Conservation (phyloP, 1,140 invertebrate genomes). For the Drosophila chauvacae region DNA sequence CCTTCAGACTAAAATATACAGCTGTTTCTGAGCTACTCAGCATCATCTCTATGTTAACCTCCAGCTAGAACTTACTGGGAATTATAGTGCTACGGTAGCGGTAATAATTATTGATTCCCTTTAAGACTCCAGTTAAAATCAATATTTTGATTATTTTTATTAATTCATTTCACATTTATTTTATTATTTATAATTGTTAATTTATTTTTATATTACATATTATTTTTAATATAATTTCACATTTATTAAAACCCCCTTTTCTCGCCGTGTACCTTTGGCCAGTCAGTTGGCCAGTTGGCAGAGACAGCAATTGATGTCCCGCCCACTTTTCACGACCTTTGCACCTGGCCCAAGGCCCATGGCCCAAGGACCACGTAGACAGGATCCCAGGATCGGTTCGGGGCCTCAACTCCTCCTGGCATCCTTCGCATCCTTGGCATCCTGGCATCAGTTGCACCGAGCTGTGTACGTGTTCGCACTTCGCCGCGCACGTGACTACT, state of each 20-base stretch:
- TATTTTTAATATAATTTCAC: no score
- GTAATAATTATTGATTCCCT: no score
- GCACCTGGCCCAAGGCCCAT: conserved; percentile 62
- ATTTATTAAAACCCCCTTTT: not conserved
- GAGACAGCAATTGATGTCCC: conserved; percentile 76
- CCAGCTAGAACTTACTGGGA: no score
- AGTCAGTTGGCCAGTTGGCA: conserved; percentile 65
- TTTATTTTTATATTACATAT: no score
- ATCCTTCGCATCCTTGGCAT: conserved; percentile 16
- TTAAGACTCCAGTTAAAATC: no score
- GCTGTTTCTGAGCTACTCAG: no score
- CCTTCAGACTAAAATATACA: no score
- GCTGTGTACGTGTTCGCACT: conserved; percentile 77
- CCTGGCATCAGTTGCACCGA: conserved; percentile 73
- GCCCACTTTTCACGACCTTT: conserved; percentile 74
- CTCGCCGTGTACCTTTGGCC: not conserved
- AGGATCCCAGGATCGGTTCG: conserved; percentile 13
- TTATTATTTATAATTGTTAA: no score
- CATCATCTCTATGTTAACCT: no score
- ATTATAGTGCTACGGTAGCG: no score
- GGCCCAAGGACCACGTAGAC: conserved; percentile 43
- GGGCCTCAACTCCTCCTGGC: not conserved
- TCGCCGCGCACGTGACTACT: conserved; percentile 73
- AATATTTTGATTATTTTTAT: no score
- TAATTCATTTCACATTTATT: no score